These are phyloP conservation scores for Lasius platythorax DNA, from an alignment of 2,888 invertebrate genomes.

Conservation along the genomic window DNA sequence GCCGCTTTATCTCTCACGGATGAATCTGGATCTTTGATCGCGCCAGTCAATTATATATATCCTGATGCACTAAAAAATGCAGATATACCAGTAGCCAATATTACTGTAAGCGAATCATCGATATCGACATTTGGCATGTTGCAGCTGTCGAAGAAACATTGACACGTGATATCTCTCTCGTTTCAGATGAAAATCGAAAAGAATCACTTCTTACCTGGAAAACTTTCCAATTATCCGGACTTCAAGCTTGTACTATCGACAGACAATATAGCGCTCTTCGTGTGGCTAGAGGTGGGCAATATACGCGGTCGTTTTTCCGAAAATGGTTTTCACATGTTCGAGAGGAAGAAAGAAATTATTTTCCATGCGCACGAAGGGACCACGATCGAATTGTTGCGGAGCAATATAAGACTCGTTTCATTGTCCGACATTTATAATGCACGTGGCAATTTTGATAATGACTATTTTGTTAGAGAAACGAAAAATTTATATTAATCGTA, in stretches of 20 bases:
- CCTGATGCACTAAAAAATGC: conserved; percentile 88
- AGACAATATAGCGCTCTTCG: conserved; percentile 89
- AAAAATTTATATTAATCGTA: neutral
- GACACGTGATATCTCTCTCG: conserved; percentile 4
- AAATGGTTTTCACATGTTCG: conserved; percentile 90
- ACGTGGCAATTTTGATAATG: neutral
- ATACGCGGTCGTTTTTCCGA: conserved; percentile 90
- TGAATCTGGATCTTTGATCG: conserved; percentile 83
- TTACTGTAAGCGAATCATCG: conserved; percentile 86
- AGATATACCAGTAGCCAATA: conserved; percentile 86
- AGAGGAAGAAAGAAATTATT: conserved; percentile 76
- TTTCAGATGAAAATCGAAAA: conserved; percentile 76
- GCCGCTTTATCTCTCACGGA: conserved; percentile 87
- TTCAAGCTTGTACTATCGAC: conserved; percentile 85
- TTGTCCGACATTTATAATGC: conserved; percentile 76
- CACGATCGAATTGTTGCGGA: conserved; percentile 63
- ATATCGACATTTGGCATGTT: neutral
- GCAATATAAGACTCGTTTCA: conserved; percentile 74
- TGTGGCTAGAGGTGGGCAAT: conserved; percentile 89
- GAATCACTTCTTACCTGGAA: conserved; percentile 62
- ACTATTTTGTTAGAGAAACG: neutral
- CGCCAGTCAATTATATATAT: conserved; percentile 91
- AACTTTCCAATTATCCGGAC: conserved; percentile 72
- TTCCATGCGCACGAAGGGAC: conserved; percentile 76
- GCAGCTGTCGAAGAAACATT: neutral